Base-by-base conservation (phyloP, 2,888 invertebrate genomes). In the Lagria hirta region DNA sequence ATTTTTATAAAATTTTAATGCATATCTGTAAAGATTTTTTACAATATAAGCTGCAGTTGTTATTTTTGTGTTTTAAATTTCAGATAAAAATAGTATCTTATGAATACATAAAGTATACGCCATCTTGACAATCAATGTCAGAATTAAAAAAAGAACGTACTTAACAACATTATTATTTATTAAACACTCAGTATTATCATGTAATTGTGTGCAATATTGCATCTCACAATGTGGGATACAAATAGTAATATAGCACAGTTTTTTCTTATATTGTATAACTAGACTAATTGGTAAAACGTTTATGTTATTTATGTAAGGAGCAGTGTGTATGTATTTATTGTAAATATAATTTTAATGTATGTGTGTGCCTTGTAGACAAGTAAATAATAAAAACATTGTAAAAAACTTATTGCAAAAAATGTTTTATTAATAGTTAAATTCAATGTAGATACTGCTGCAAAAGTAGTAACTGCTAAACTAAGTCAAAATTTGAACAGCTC, bases 351-450 rank as follows among this genome's bases (percentile, higher is more conserved):
- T n/a, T n/a, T n/a, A n/a, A n/a, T 66, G 65, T 79, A 78, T 79
- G 80, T 78, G 80, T 81, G 81, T 81, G 81, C 81, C 80, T 81
- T 81, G 80, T 81, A 81, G 80, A 75, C 75, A 68, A 70, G 29
- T 36, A 42, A 72, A 76, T 76, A 77, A 75, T 69, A 73, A 74
- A 43, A 36, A 43, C 13, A 46, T 24, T 23, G 17, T 22, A 36
- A 14, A 17, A 6, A 10, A 29, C 5, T 18, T 7, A 4, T 13
- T 13, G 5, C 7, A 14, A 21, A 14, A 7, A 3, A 20, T 32
- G 3, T 32, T 14, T 17, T 30, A 3, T 30, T 17, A 13, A 21
- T 33, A 10, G n/a, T 15, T 17, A 8, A 3, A 13, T 13, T 14
- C 3, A 13, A 11, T 8, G 20, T 6, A 5, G 20, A 7, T 6